Evolutionary conservation across 2,888 invertebrate genomes (phyloP).

Genomic region (Nematopogon swammerdamellus): DNA sequence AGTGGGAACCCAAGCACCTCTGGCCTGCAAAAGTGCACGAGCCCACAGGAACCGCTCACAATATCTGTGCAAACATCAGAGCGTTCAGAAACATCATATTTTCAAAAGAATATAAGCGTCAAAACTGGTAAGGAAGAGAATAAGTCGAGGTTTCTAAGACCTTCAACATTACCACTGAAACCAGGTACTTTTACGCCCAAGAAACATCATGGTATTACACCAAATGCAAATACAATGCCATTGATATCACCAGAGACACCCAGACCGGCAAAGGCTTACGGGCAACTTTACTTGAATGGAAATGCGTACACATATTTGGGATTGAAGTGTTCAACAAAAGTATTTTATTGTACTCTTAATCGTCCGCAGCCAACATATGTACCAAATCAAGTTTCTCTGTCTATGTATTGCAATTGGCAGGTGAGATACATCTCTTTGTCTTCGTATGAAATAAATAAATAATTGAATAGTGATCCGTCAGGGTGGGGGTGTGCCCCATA

Average conservation of each 20-base stretch:
- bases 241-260: constrained; percentile 91
- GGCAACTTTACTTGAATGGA: constrained; percentile 85
- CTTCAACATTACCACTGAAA: constrained; percentile 78
- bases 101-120: constrained; percentile 35
- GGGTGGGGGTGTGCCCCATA: no score
- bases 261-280: constrained; percentile 83
- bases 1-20: constrained; percentile 40
- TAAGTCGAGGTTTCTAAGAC: constrained; percentile 70
- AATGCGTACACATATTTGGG: constrained; percentile 91
- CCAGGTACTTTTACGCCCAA: constrained; percentile 81
- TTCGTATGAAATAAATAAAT: no score
- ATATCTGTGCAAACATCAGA: constrained; percentile 17
- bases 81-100: constrained; percentile 47
- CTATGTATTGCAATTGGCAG: constrained; percentile 98
- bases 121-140: constrained; percentile 34
- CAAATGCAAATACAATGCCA: constrained; percentile 77
- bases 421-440: no score
- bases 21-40: constrained; percentile 39
- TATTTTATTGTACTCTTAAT: constrained; percentile 90
- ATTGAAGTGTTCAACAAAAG: constrained; percentile 84
- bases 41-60: constrained; percentile 27
- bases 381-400: constrained; percentile 82
- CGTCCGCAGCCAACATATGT: constrained; percentile 95
- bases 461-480: no score
- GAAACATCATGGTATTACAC: constrained; percentile 77